A percentile compares a stretch with the other conserved stretches of the same genome.
These are phyloP conservation scores for Pseudoips prasinana DNA, from an alignment of 2,888 invertebrate genomes.

Conservation along the genomic window DNA sequence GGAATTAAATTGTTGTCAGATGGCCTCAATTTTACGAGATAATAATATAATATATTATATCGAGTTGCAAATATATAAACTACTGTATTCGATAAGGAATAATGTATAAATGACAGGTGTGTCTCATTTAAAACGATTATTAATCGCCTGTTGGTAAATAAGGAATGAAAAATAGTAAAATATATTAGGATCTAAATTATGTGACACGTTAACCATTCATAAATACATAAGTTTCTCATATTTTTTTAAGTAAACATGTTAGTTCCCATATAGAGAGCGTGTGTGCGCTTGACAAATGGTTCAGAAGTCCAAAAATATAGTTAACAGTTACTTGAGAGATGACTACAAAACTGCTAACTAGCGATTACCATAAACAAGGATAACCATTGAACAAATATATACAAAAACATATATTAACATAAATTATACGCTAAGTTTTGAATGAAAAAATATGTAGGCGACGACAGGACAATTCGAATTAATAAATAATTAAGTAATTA, in stretches of 20 bases:
- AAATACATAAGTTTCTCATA: conserved; percentile 11
- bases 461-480: conserved; percentile 44
- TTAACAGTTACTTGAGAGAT: conserved; percentile 47
- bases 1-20: no score
- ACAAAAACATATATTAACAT: conserved; percentile 14
- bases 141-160: no score
- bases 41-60: no score
- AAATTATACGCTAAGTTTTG: conserved; percentile 17
- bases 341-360: conserved; percentile 49
- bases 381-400: conserved; percentile 18
- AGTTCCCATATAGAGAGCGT: conserved; percentile 18
- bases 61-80: no score
- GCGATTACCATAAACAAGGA: conserved; percentile 36
- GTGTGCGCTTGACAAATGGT: conserved; percentile 38
- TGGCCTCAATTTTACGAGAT: no score
- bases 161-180: no score
- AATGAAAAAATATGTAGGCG: conserved; percentile 47
- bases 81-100: no score
- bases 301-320: conserved; percentile 45
- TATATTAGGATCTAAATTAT: no score
- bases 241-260: conserved; percentile 16
- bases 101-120: no score
- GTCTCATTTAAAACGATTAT: no score
- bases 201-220: conserved; percentile 1
- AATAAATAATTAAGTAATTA: conserved; percentile 75